These are phyloP conservation scores for Zoroaster sp. DNA, from an alignment of 53 echinoderm and acorn worm species.

Conservation along the genomic window DNA sequence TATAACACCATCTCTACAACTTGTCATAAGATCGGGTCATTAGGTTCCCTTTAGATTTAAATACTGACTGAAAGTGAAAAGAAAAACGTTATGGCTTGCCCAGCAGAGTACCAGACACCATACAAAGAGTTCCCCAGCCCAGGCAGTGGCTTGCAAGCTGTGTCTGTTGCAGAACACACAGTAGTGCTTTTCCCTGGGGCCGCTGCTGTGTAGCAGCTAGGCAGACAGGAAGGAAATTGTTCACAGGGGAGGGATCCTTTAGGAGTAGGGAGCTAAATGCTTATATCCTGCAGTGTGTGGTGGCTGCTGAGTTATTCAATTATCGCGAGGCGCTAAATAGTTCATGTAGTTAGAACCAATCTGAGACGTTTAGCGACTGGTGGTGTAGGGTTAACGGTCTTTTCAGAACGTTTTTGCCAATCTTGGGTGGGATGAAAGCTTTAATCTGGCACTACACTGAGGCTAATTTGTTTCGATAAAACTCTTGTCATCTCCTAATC, in stretches of 20 bases:
- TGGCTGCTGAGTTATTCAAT: conserved; percentile 53
- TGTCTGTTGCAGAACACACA: conserved; percentile 4
- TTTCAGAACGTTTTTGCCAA: too few species aligned
- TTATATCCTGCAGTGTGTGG: conserved; percentile 46
- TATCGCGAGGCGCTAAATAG: conserved; percentile 48
- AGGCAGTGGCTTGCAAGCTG: background rate
- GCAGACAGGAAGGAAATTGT: conserved; percentile 60
- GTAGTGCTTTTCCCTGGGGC: conserved; percentile 16
- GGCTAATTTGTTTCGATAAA: too few species aligned
- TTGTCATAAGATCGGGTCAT: background rate
- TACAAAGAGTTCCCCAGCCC: background rate
- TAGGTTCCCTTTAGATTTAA: background rate
- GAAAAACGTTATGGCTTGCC: background rate
- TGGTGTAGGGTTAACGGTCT: background rate
- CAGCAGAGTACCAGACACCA: background rate
- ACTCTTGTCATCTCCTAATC: too few species aligned
- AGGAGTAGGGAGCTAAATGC: conserved; percentile 51
- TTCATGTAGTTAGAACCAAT: conserved; percentile 35
- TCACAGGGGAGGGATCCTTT: conserved; percentile 56
- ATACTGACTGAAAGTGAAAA: background rate
- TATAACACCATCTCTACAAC: background rate
- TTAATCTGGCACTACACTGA: too few species aligned
- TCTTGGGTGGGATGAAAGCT: too few species aligned
- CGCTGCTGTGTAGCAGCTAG: conserved; percentile 15
- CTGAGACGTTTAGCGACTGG: background rate